These are phyloP conservation scores for Toxonevra muliebris DNA, from an alignment of 2,888 invertebrate genomes.

Conservation along the genomic window DNA sequence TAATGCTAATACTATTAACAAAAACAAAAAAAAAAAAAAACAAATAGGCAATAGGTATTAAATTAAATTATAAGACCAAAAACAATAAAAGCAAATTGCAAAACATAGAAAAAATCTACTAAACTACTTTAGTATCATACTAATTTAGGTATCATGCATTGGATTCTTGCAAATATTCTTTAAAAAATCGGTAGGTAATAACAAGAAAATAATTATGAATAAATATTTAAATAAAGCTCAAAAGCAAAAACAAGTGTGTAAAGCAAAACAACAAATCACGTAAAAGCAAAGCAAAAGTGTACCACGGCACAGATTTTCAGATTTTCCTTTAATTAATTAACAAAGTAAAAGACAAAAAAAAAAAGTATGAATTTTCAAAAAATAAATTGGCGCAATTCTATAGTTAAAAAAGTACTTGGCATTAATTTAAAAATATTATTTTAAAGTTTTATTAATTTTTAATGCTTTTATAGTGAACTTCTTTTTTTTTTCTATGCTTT, in stretches of 20 bases:
- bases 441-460: not conserved
- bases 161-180: conserved; percentile 55
- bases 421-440: no score
- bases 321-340: not conserved
- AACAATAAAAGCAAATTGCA: no score
- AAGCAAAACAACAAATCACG: not conserved
- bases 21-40: no score
- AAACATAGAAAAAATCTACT: conserved; percentile 4
- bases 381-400: conserved; percentile 31
- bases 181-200: conserved; percentile 59
- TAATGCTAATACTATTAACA: no score
- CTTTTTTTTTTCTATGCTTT: no score
- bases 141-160: conserved; percentile 55
- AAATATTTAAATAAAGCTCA: no score
- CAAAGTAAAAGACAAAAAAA: not conserved
- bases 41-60: no score
- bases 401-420: no score
- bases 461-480: not conserved
- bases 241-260: not conserved
- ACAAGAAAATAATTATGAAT: no score
- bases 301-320: not conserved
- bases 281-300: not conserved
- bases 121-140: conserved; percentile 46
- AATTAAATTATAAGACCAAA: no score
- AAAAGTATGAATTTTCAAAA: conserved; percentile 12